Conservation (phyloP, 2,888 invertebrate genomes). For the Acrobasis consociella region DNA sequence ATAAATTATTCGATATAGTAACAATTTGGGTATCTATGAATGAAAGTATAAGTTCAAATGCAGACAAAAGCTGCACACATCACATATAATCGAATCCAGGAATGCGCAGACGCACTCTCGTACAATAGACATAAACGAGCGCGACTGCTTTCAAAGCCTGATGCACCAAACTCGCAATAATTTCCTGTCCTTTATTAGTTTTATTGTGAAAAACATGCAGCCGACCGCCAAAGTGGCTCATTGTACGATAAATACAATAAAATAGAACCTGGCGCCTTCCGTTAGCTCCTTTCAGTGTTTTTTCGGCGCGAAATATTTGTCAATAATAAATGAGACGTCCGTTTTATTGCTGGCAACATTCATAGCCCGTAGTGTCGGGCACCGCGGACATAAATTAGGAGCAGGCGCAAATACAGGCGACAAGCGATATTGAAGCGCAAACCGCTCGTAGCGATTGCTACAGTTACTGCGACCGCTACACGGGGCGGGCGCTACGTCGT, state of each 20-base stretch:
- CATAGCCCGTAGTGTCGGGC: slow-evolving; percentile 52
- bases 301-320: slow-evolving; percentile 79
- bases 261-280: slow-evolving; percentile 77
- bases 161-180: slow-evolving; percentile 41
- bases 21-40: neutral
- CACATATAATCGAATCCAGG: slow-evolving; percentile 3
- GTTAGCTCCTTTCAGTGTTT: slow-evolving; percentile 63
- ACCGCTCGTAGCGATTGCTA: neutral
- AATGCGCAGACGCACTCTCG: slow-evolving; percentile 57
- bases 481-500: neutral
- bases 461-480: no score
- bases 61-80: neutral
- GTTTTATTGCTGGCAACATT: slow-evolving; percentile 73
- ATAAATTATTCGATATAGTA: no score
- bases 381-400: slow-evolving; percentile 60
- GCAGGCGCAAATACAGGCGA: slow-evolving; percentile 37
- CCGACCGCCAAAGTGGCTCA: slow-evolving; percentile 61
- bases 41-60: neutral
- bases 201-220: slow-evolving; percentile 46
- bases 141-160: slow-evolving; percentile 32
- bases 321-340: slow-evolving; percentile 82
- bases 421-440: slow-evolving; percentile 16
- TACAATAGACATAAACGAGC: slow-evolving; percentile 75
- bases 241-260: slow-evolving; percentile 69
- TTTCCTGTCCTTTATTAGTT: slow-evolving; percentile 66